Evolutionary conservation across 2,113 vertebrate species (phyloP).

Genomic region (Platichthys stellatus): DNA sequence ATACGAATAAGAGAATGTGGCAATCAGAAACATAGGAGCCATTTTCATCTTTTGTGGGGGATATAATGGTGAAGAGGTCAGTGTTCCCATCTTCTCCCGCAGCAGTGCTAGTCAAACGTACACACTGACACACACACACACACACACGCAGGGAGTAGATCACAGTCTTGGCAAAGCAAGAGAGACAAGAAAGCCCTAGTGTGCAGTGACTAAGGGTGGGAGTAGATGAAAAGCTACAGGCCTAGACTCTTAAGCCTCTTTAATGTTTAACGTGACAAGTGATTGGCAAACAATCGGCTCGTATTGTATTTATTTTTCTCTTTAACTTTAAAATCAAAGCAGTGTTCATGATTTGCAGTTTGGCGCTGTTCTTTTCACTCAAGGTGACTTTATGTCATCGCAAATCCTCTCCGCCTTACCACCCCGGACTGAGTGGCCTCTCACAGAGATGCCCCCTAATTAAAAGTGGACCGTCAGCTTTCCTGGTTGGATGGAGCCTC

Average conservation of each 20-base stretch:
- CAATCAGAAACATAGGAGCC: slow-evolving; percentile 35
- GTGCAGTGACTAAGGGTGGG: slow-evolving; percentile 4
- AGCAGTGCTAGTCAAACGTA: slow-evolving; percentile 28
- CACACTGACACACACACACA: slow-evolving; percentile 16
- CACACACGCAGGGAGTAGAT: slow-evolving; percentile 13
- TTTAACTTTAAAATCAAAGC: background rate
- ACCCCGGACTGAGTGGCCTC: slow-evolving; percentile 51
- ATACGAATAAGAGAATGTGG: slow-evolving; percentile 39
- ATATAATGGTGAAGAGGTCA: slow-evolving; percentile 56
- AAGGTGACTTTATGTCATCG: slow-evolving; percentile 50
- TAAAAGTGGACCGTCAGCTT: slow-evolving; percentile 57
- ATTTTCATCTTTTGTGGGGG: slow-evolving; percentile 42
- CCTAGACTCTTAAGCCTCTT: slow-evolving; percentile 9
- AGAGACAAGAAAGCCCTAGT: slow-evolving; percentile 28
- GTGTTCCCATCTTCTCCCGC: slow-evolving; percentile 35
- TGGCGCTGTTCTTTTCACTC: background rate
- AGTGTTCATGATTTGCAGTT: background rate
- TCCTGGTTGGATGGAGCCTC: slow-evolving; percentile 22
- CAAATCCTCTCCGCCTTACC: slow-evolving; percentile 30
- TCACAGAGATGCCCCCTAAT: slow-evolving; percentile 49
- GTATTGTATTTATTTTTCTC: background rate
- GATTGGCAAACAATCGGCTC: slow-evolving; percentile 5
- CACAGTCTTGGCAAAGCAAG: slow-evolving; percentile 41
- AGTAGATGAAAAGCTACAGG: slow-evolving; percentile 39
- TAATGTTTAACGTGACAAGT: slow-evolving; percentile 26